phyloP scores from a whole-genome alignment of 2,888 invertebrate species.

The Magallana nippona region DNA sequence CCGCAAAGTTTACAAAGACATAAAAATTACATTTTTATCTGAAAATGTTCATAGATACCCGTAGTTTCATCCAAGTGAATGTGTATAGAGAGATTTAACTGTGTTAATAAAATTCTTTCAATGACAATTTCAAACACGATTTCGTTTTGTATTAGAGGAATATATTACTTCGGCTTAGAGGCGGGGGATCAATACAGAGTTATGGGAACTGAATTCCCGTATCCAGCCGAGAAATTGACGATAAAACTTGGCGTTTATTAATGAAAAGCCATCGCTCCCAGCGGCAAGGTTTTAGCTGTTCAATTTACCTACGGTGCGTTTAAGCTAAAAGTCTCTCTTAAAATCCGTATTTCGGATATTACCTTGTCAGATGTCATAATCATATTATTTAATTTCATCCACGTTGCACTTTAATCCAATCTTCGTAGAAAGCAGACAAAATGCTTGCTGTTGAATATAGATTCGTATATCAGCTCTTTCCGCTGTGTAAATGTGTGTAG shows the following conservation, averaged over 20 bases:
- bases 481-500: too few relatives aligned
- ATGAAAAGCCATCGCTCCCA: conserved; percentile 1
- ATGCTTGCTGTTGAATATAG: too few relatives aligned
- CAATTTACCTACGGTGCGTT: neutral
- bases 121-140: neutral
- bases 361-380: neutral
- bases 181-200: neutral
- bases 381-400: neutral
- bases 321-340: neutral
- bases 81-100: neutral
- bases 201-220: neutral
- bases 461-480: too few relatives aligned
- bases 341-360: neutral
- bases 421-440: too few relatives aligned
- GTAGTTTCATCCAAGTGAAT: neutral
- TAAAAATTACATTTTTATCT: too few relatives aligned
- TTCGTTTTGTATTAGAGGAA: conserved; percentile 18
- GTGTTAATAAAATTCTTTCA: neutral
- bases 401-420: too few relatives aligned
- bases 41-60: too few relatives aligned
- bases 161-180: neutral
- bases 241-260: neutral
- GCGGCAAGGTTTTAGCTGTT: conserved; percentile 1
- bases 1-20: too few relatives aligned
- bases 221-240: conserved; percentile 11